Base-by-base conservation (phyloP, 2,888 invertebrate species). In the Atethmia centrago region DNA sequence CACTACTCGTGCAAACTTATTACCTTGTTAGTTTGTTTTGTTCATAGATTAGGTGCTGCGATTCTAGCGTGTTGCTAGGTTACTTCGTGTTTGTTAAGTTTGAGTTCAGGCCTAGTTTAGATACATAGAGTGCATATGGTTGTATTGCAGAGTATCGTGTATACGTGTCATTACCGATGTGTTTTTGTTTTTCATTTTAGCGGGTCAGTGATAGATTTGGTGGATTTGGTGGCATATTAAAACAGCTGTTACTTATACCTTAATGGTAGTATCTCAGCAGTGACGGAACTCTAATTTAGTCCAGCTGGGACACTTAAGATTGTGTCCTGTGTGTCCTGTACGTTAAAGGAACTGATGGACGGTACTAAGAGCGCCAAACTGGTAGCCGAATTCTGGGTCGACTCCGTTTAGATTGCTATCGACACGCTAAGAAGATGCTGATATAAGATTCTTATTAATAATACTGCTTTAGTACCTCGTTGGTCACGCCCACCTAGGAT, bases 1-100 rank as follows among this genome's bases (percentile, higher is more conserved):
- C 78, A 65, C 72, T 73, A 67, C 28, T 45, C 63, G 58, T 67
- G 77, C 62, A 47, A 82, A 79, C 79, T 79, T 74, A 69, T 76
- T 74, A 70, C 58, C 79, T 66, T 73, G 42, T 73, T 72, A 28
- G 42, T 49, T 70, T 58, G 61, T 80, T 66, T 77, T 75, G 77
- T 75, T 70, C 12, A 7, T 74, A 70, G 55, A 71, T 76, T 70
- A 70, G 53, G 61, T 53, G 71, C 53, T 31, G 58, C 40, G 59
- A 58, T 53, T 53, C 45, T 49, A 63, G 25, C 49, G n/a, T 66
- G 74, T 78, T 67, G 28, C 62, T 64, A 25, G 42, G 62, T 70
- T 67, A 74, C 49, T 62, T 19, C 4, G 51, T 28, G 45, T 53
- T 68, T 19, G 28, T 51, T 40, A 0, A n/a, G 3, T 49, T 49